phyloP scores from a whole-genome alignment of 2,888 invertebrate species.

The Eristalis arbustorum region DNA sequence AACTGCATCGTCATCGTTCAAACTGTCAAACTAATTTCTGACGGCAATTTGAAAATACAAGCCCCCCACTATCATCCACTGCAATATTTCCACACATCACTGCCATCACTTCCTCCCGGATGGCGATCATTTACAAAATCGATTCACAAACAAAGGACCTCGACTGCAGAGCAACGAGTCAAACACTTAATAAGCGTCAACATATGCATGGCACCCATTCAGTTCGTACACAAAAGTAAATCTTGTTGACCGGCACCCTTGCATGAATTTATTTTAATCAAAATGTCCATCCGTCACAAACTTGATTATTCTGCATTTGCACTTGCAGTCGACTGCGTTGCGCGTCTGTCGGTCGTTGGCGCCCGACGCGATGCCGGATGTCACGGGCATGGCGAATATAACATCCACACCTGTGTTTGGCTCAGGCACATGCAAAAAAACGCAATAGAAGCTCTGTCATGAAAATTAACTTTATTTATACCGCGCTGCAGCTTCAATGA shows the following conservation, averaged over 20 bases:
- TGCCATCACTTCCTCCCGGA: background rate
- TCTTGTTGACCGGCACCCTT: background rate
- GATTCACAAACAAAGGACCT: background rate
- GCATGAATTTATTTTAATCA: background rate
- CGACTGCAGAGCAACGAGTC: background rate
- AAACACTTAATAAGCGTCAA: background rate
- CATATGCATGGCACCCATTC: background rate
- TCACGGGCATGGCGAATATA: background rate
- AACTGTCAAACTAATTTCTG: too few relatives aligned
- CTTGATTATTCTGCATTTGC: conserved; percentile 8
- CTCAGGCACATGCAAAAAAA: background rate
- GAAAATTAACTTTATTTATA: conserved; percentile 13
- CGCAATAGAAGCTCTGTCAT: background rate
- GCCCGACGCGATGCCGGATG: background rate
- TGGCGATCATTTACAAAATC: background rate
- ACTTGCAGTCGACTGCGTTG: background rate
- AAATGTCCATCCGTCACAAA: background rate
- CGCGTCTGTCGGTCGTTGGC: background rate
- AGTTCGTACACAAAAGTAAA: background rate
- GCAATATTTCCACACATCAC: background rate
- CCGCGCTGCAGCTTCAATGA: conserved; percentile 6
- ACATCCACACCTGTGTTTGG: background rate
- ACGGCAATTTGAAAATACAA: background rate
- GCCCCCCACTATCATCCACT: background rate
- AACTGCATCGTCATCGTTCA: too few relatives aligned